Evolutionary conservation across 2,113 vertebrate genomes (phyloP).

Genomic region (Larimichthys crocea): DNA sequence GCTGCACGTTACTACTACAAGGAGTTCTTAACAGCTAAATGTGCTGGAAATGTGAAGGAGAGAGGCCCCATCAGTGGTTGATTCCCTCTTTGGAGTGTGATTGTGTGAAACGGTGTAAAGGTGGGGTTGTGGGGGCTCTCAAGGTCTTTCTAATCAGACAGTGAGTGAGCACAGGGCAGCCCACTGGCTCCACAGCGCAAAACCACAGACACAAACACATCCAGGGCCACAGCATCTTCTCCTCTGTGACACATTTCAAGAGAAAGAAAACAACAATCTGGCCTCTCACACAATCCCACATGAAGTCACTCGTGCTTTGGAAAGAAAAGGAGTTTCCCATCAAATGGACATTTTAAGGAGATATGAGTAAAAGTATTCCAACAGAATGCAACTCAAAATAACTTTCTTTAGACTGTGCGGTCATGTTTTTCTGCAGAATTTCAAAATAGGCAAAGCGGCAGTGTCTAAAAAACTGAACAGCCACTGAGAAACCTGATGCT

Average conservation of each 20-base stretch:
- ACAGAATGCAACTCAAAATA: conserved; percentile 36
- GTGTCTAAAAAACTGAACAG: conserved; percentile 6
- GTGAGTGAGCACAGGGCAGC: conserved; percentile 33
- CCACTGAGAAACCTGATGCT: conserved; percentile 24
- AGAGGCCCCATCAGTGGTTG: background rate
- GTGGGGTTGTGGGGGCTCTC: background rate
- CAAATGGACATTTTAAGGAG: background rate
- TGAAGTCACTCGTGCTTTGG: conserved; percentile 18
- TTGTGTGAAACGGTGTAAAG: conserved; percentile 20
- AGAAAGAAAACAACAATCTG: conserved; percentile 44
- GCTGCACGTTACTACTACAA: background rate
- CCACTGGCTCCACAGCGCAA: conserved; percentile 25
- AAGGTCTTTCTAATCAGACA: conserved; percentile 45
- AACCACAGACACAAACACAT: conserved; percentile 62
- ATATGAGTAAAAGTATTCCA: conserved; percentile 18
- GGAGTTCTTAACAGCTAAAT: conserved; percentile 26
- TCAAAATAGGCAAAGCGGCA: conserved; percentile 17
- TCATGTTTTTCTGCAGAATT: conserved; percentile 25
- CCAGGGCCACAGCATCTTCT: conserved; percentile 32
- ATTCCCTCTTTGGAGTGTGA: conserved; percentile 14
- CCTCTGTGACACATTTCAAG: conserved; percentile 49
- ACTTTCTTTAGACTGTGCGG: conserved; percentile 27
- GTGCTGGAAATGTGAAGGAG: conserved; percentile 2
- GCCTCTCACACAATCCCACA: conserved; percentile 34
- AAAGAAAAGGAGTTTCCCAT: conserved; percentile 3